phyloP scores from a whole-genome alignment of 2,113 vertebrate species.

The Heterochromis multidens region DNA sequence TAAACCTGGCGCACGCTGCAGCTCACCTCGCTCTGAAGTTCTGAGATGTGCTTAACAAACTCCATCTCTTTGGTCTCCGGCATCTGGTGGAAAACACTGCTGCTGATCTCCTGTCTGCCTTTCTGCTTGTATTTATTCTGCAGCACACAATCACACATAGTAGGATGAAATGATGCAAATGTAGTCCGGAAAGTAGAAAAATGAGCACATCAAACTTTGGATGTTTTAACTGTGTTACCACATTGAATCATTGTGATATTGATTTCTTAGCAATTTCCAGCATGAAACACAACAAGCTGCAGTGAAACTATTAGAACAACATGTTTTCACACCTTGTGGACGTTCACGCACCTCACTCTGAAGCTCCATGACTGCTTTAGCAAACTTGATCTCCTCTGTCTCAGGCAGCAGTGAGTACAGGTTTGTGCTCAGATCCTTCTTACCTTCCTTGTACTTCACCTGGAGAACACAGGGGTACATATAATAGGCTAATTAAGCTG shows the following conservation, averaged over 20 bases:
- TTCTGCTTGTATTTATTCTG: conserved; percentile 85
- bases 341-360: conserved; percentile 59
- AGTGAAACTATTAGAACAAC: rapidly evolving
- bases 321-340: not conserved
- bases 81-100: conserved; percentile 85
- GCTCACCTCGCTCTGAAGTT: conserved; percentile 83
- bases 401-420: conserved; percentile 59
- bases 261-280: not conserved
- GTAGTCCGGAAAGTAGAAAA: rapidly evolving
- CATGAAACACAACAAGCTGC: rapidly evolving
- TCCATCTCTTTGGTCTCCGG: conserved; percentile 85
- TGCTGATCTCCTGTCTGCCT: conserved; percentile 74
- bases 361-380: conserved; percentile 47
- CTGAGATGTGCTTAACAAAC: conserved; percentile 83
- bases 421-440: conserved; percentile 25
- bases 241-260: rapidly evolving
- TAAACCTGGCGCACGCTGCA: rapidly evolving
- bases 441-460: conserved; percentile 58
- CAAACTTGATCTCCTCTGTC: conserved; percentile 43
- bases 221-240: not conserved
- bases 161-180: rapidly evolving
- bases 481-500: rapidly evolving
- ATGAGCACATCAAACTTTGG: rapidly evolving
- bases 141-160: not conserved
- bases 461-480: not conserved